Evolutionary conservation across 2,797 vertebrate species (phyloP).

Genomic region (Anas flavirostris): DNA sequence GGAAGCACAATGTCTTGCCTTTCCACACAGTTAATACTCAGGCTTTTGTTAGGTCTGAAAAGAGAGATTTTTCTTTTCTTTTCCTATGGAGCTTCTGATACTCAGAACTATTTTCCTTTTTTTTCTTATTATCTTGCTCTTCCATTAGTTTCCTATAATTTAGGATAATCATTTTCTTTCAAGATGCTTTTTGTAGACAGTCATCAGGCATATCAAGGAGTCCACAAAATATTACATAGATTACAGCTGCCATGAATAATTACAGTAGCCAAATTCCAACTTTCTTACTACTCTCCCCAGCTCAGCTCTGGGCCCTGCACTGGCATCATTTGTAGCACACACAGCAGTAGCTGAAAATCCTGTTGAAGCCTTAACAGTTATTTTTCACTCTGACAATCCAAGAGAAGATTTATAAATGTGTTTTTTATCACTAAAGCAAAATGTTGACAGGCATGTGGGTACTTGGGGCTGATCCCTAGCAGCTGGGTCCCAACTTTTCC

Average conservation of each 20-base stretch:
- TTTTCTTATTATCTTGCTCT: background rate
- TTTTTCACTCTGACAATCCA: background rate
- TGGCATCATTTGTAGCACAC: accelerated
- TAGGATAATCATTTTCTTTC: background rate
- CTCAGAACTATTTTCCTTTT: background rate
- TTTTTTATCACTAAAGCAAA: background rate
- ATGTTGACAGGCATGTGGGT: accelerated
- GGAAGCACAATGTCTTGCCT: background rate
- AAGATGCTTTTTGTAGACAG: background rate
- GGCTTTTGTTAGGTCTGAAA: background rate
- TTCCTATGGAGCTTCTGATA: background rate
- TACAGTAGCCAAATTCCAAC: background rate
- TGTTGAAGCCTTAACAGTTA: background rate
- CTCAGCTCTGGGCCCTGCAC: background rate
- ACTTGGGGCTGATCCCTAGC: background rate
- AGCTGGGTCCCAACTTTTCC: background rate
- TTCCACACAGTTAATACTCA: background rate
- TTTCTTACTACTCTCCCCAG: background rate
- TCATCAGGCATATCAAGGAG: background rate
- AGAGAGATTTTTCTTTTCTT: background rate
- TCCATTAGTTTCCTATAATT: background rate
- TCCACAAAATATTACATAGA: background rate
- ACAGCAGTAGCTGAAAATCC: background rate
- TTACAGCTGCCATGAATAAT: background rate
- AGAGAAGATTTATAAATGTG: background rate